Evolutionary conservation across 2,888 invertebrate genomes (phyloP).

Genomic region (Lamproptera curius): DNA sequence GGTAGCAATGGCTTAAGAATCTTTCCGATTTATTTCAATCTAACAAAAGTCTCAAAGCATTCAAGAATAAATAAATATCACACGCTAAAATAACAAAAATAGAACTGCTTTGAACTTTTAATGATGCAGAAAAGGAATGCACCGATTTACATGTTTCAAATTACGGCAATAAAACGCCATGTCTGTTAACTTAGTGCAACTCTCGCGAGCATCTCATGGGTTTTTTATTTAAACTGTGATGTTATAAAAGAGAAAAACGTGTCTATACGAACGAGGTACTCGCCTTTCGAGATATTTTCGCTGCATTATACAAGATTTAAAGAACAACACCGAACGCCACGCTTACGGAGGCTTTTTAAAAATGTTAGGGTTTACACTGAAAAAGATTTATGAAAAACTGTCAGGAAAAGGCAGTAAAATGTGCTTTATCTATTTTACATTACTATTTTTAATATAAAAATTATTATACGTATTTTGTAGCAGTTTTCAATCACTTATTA

Average conservation of each 20-base stretch:
- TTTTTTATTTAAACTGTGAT: not conserved
- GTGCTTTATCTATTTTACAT: too few relatives aligned
- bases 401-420: too few relatives aligned
- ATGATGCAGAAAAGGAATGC: not conserved
- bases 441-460: too few relatives aligned
- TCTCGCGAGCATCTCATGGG: not conserved
- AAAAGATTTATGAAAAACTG: too few relatives aligned
- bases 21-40: too few relatives aligned
- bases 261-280: not conserved
- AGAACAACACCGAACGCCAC: slow-evolving; percentile 4
- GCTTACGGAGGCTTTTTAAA: not conserved
- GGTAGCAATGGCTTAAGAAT: too few relatives aligned
- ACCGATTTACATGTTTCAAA: not conserved
- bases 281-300: slow-evolving; percentile 16
- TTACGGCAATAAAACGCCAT: too few relatives aligned
- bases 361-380: slow-evolving; percentile 4
- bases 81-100: not conserved
- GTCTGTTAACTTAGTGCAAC: not conserved
- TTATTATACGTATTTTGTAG: too few relatives aligned
- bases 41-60: too few relatives aligned
- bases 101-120: too few relatives aligned
- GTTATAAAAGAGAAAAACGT: slow-evolving; percentile 1
- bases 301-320: slow-evolving; percentile 15
- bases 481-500: too few relatives aligned
- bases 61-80: too few relatives aligned